Base-by-base conservation (phyloP, 2,113 vertebrate species). In the Petroica traversi region DNA sequence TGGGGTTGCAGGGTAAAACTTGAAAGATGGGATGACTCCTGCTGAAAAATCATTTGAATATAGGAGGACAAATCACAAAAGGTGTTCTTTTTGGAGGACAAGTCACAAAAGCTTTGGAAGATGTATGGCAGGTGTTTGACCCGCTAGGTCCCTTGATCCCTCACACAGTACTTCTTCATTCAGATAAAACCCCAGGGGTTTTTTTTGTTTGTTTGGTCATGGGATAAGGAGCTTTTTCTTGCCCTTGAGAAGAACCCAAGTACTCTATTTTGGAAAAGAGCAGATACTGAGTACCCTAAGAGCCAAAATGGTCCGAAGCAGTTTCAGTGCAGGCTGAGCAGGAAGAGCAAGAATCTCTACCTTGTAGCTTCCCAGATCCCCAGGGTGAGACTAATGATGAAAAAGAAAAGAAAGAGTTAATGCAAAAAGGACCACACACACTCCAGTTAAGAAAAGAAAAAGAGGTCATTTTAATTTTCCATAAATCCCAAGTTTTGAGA, bases 391-490 rank as follows among this genome's bases (percentile, higher is more conserved):
- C 5, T 31, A 45, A 38, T 49, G 54, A 75, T 19, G 52, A 69
- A 93, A 77, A 36, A 2, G 3, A 57, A 72, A 46, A 68, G 8
- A n/a, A 26, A 62, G 22, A 26, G 19, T 57, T 94, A 82, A 51
- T 82, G 24, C 9, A 72, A 64, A 91, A 82, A 28, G 9, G 4
- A 34, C 4, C 4, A 7, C 0, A 0, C 18, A 22, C 1, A 4
- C 5, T 5, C 18, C 9, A 58, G 12, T 23, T 38, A 52, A 48
- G 34, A 75, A 78, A 75, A 78, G 31, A 5, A 8, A 55, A 80
- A 52, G 3, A 12, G 6, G 9, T 45, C 0, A 43, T 74, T 79
- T 76, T 40, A 15, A 38, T 59, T 31, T 76, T 76, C 41, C 10
- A 15, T 36, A 46, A 76, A 83, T 59, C 18, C 19, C n/a, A 55